These are phyloP conservation scores for Orius laevigatus DNA, from an alignment of 1,140 invertebrate genomes.

Conservation along the genomic window DNA sequence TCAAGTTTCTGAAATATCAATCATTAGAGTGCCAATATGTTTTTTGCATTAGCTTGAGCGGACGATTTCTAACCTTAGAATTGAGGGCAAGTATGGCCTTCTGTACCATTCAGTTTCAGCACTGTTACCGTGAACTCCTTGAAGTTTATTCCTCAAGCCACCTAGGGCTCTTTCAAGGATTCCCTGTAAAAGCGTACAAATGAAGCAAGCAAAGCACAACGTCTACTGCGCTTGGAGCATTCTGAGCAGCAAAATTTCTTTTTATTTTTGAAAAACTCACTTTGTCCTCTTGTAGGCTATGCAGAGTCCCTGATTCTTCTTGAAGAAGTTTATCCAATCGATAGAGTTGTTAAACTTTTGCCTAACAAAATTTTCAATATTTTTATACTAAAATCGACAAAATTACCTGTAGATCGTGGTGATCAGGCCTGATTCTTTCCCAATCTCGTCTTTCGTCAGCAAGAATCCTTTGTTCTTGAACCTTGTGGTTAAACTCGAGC, in stretches of 20 bases:
- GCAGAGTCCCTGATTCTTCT: slow-evolving; percentile 67
- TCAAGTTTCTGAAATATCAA: slow-evolving; percentile 60
- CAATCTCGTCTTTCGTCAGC: slow-evolving; percentile 54
- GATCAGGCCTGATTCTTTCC: slow-evolving; percentile 50
- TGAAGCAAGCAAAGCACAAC: no score
- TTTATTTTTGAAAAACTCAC: no score
- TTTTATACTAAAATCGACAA: no score
- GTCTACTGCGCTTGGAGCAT: no score
- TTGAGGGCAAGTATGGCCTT: slow-evolving; percentile 67
- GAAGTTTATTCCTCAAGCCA: slow-evolving; percentile 45
- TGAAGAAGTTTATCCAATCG: slow-evolving; percentile 68
- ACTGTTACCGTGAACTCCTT: slow-evolving; percentile 38
- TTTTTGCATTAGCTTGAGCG: no score
- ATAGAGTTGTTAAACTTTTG: slow-evolving; percentile 67
- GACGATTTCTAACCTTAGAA: slow-evolving; percentile 71
- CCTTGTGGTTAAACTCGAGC: slow-evolving; percentile 67
- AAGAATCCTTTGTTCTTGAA: slow-evolving; percentile 62
- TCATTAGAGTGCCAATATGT: no score
- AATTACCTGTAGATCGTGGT: slow-evolving; percentile 51
- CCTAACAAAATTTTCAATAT: slow-evolving; percentile 39
- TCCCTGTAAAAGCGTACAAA: slow-evolving; percentile 34
- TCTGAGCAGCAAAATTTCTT: no score
- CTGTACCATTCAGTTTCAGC: slow-evolving; percentile 48
- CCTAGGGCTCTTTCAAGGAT: slow-evolving; percentile 57
- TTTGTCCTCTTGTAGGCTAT: slow-evolving; percentile 71